phyloP scores from a whole-genome alignment of 2,113 vertebrate genomes.

The Tachysurus fulvidraco region DNA sequence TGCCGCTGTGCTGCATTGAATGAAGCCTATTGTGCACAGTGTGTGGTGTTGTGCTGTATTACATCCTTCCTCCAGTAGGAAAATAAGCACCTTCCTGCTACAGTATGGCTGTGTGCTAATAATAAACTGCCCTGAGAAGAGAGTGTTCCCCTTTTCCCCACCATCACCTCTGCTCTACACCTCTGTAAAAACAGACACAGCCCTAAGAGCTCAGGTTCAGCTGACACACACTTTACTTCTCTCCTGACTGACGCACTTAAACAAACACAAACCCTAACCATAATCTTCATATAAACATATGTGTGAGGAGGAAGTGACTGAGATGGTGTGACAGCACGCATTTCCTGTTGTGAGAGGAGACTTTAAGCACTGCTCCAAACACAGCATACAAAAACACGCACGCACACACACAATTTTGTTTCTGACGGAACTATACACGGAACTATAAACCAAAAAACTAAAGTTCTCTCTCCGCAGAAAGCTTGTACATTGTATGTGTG shows the following conservation, averaged over 20 bases:
- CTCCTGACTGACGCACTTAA: neutral
- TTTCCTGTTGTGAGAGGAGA: conserved; percentile 23
- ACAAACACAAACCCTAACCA: neutral
- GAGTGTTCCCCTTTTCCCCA: neutral
- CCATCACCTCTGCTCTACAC: neutral
- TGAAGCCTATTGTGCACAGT: neutral
- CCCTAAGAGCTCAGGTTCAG: neutral
- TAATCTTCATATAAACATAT: neutral
- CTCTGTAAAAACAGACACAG: too few species aligned
- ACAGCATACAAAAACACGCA: neutral
- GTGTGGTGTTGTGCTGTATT: neutral
- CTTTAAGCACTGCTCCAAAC: neutral
- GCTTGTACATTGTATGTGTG: too few species aligned
- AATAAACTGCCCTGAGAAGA: conserved; percentile 40
- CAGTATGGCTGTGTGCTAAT: conserved; percentile 27
- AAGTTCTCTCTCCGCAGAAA: too few species aligned
- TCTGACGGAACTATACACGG: too few species aligned
- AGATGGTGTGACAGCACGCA: neutral
- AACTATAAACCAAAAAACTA: too few species aligned
- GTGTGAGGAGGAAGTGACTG: neutral
- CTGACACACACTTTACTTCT: neutral
- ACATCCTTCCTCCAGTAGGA: conserved; percentile 20
- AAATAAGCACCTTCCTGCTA: conserved; percentile 26
- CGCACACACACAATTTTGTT: neutral
- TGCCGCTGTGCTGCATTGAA: neutral